Evolutionary conservation across 2,888 invertebrate genomes (phyloP).

Genomic region (Pseudeuparius sepicola): DNA sequence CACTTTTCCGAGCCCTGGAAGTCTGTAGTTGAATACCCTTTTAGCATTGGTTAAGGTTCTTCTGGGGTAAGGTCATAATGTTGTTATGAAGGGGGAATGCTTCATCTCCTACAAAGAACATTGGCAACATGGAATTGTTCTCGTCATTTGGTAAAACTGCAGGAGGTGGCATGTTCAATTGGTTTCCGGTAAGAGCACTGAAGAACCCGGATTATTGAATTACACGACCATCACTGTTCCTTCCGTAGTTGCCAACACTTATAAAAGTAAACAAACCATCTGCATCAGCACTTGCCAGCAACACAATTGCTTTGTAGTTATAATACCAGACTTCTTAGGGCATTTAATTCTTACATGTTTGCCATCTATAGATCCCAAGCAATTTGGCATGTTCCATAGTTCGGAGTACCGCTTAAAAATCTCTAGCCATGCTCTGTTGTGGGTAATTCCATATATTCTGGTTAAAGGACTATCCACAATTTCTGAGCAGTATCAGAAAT

Average conservation of each 20-base stretch:
- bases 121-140: constrained; percentile 11
- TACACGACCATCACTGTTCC: constrained; percentile 17
- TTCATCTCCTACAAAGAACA: constrained; percentile 12
- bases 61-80: constrained; percentile 11
- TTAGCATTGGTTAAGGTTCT: constrained; percentile 16
- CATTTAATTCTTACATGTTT: constrained; percentile 17
- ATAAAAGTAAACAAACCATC: constrained; percentile 9
- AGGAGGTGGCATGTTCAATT: constrained; percentile 17
- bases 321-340: constrained; percentile 17
- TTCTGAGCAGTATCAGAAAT: constrained; percentile 18
- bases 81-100: constrained; percentile 9
- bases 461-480: constrained; percentile 18
- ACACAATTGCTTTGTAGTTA: constrained; percentile 15
- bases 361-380: constrained; percentile 17
- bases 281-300: constrained; percentile 11
- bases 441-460: constrained; percentile 17
- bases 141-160: constrained; percentile 17
- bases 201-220: constrained; percentile 16
- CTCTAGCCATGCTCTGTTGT: constrained; percentile 15
- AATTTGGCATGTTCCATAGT: constrained; percentile 14
- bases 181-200: constrained; percentile 16
- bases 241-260: too few relatives aligned
- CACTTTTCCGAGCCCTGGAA: constrained; percentile 18
- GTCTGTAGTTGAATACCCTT: constrained; percentile 20
- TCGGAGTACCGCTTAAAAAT: constrained; percentile 14